phyloP scores from a whole-genome alignment of 2,888 invertebrate species.

The Emesis russula region DNA sequence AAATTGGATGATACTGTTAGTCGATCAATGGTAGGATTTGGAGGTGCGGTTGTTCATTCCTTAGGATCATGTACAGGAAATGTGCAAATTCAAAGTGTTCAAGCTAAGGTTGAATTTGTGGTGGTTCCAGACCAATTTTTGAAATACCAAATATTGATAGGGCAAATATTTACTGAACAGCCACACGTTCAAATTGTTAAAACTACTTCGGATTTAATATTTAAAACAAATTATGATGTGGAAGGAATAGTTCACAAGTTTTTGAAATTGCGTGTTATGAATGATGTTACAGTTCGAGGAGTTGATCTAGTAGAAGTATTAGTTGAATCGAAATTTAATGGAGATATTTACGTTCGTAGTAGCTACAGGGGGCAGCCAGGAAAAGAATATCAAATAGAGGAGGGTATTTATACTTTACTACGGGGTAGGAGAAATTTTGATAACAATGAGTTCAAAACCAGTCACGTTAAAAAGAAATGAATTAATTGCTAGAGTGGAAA shows the following conservation, averaged over 20 bases:
- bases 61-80: background rate
- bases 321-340: slow-evolving; percentile 2
- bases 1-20: background rate
- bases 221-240: background rate
- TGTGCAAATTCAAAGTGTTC: background rate
- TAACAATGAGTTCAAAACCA: background rate
- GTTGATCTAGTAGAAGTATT: background rate
- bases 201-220: background rate
- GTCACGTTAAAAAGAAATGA: background rate
- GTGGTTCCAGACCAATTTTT: background rate
- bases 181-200: background rate
- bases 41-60: background rate
- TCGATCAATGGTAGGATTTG: slow-evolving; percentile 1
- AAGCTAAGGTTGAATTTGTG: background rate
- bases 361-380: slow-evolving; percentile 33
- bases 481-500: background rate
- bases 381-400: slow-evolving; percentile 33
- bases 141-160: background rate
- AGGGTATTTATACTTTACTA: slow-evolving; percentile 29
- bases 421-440: background rate
- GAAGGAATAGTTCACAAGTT: background rate
- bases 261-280: background rate
- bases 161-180: background rate
- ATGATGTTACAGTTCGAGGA: background rate
- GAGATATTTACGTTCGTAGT: slow-evolving; percentile 43